Evolutionary conservation across 2,797 vertebrate genomes (phyloP).

Genomic region (Eleutherodactylus coqui): DNA sequence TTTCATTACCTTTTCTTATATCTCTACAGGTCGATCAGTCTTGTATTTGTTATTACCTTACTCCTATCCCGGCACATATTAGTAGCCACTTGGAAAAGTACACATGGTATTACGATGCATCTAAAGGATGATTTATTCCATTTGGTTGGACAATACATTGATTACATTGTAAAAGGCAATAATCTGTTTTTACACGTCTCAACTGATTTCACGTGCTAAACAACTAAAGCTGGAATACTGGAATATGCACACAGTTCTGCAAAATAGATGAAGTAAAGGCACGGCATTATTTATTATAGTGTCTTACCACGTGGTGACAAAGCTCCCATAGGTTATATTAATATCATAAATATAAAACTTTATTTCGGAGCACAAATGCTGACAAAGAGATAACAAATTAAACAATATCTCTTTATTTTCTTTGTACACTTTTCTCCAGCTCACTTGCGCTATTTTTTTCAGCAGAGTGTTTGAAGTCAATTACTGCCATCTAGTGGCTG

Average conservation of each 20-base stretch:
- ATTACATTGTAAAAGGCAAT: neutral
- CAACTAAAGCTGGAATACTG: neutral
- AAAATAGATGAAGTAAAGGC: neutral
- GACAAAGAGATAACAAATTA: slow-evolving; percentile 21
- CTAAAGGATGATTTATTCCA: neutral
- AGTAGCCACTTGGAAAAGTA: no score
- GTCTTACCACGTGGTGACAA: slow-evolving; percentile 1
- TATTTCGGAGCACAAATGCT: neutral
- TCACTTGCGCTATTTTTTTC: neutral
- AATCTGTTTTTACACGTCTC: neutral
- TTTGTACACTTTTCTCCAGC: neutral
- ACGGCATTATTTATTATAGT: neutral
- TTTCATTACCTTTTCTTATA: no score
- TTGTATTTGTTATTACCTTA: no score
- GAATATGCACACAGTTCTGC: neutral
- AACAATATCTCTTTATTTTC: slow-evolving; percentile 19
- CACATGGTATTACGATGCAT: no score
- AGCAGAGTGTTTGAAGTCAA: slow-evolving; percentile 2
- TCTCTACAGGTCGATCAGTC: no score
- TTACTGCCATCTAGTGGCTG: slow-evolving; percentile 56
- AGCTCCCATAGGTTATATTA: neutral
- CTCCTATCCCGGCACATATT: no score
- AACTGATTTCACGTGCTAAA: neutral
- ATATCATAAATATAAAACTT: slow-evolving; percentile 17
- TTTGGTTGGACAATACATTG: neutral